Evolutionary conservation across 2,888 invertebrate species (phyloP), one percentile per base, ranked within the genome.

Genomic region (Agrochola litura): DNA sequence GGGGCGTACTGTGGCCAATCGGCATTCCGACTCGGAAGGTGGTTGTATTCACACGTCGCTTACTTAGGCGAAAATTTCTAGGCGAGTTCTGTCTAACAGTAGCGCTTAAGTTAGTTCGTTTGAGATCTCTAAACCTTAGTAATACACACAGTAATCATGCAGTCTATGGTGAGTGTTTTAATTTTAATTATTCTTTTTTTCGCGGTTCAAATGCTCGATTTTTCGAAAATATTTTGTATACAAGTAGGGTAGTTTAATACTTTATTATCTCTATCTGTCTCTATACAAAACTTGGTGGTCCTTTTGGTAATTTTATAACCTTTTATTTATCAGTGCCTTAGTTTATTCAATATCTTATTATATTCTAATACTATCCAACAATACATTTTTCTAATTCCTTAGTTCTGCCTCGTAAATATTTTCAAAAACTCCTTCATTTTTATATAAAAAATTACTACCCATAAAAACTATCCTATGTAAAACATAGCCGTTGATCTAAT

Each of bases 81-180:
- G 93, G 96, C 96, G 96, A 96, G 96, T 96, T 94, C 96, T 96
- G 96, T 91, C 83, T 82, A 82, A 63, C 96, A 96, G 96, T 95
- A 96, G 96, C 96, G 96, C 95, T 94, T 94, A 93, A 86, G 95
- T 92, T 94, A 96, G 96, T 96, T 96, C 96, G 96, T 96, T 96
- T 96, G 96, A 96, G 96, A 96, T 96, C 96, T 96, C 96, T 90
- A 89, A 91, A 93, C 84, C 88, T 91, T 94, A 94, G 92, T 93
- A 84, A 92, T 91, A 94, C 90, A 93, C 91, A 93, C 91, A 92
- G 84, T 93, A 95, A 96, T 96, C 96, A 96, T 96, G 96, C 96
- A 96, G 95, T 96, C 96, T 94, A 92, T 96, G 96, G 96, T 96
- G 85, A 96, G 96, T 96, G 76, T 85, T 82, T 86, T 80, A 80